phyloP scores from a whole-genome alignment of 2,113 vertebrate genomes.

The Merops nubicus region DNA sequence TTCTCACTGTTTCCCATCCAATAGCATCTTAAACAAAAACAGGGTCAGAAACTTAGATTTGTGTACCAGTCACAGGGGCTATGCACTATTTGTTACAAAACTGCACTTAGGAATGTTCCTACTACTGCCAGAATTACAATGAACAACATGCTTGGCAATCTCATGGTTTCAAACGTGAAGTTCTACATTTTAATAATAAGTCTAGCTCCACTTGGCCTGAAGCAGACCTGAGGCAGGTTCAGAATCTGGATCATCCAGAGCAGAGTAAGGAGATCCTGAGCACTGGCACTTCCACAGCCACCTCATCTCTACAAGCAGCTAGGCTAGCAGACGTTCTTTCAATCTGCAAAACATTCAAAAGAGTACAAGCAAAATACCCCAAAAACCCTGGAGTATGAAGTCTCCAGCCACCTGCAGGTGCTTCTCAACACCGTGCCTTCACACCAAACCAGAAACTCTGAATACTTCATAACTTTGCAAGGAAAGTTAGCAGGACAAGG shows the following conservation, averaged over 20 bases:
- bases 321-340: neutral
- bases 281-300: neutral
- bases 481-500: neutral
- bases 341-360: neutral
- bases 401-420: neutral
- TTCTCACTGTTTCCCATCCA: neutral
- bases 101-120: neutral
- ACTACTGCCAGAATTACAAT: neutral
- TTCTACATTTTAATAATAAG: neutral
- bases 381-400: neutral
- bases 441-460: neutral
- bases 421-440: neutral
- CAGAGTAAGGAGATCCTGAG: neutral
- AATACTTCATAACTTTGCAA: neutral
- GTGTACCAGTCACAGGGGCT: neutral
- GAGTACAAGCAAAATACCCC: neutral
- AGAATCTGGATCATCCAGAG: neutral
- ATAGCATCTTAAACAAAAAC: neutral
- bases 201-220: neutral
- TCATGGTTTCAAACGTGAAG: neutral
- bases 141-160: neutral
- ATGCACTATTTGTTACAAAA: neutral
- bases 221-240: neutral
- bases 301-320: neutral
- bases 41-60: neutral